Evolutionary conservation across 2,113 vertebrate species (phyloP).

Genomic region (Peucedramus taeniatus): DNA sequence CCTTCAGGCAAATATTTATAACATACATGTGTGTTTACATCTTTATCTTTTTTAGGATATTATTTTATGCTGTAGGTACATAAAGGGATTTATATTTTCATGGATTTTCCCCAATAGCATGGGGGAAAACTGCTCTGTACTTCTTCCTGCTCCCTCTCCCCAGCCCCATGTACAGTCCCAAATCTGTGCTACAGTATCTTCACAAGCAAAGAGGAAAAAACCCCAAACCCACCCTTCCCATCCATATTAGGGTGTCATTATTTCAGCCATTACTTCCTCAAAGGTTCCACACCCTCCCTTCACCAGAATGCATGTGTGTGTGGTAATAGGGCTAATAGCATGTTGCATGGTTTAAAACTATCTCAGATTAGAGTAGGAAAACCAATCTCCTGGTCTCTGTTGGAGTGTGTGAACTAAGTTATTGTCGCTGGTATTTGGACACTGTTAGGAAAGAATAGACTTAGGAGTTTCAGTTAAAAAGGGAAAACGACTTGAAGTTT

Average conservation of each 20-base stretch:
- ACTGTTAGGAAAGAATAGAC: neutral
- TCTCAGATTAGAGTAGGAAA: neutral
- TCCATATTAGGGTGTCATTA: neutral
- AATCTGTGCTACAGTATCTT: neutral
- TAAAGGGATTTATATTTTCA: neutral
- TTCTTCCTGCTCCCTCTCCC: neutral
- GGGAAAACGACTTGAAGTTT: neutral
- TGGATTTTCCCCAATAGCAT: neutral
- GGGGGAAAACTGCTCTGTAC: fast-evolving
- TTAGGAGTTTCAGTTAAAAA: neutral
- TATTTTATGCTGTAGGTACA: neutral
- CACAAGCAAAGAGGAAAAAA: neutral
- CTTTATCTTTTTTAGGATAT: neutral
- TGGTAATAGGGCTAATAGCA: neutral
- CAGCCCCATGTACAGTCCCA: fast-evolving
- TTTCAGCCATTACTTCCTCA: neutral
- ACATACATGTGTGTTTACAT: neutral
- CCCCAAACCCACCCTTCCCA: fast-evolving
- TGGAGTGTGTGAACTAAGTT: neutral
- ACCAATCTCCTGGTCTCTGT: neutral
- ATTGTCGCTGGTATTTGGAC: neutral
- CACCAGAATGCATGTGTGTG: neutral
- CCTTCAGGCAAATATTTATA: neutral
- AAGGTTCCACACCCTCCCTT: neutral
- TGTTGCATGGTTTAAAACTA: neutral